These are phyloP conservation scores for Sminthopsis crassicaudata DNA, from an alignment of 2,113 vertebrate genomes.

Conservation along the genomic window DNA sequence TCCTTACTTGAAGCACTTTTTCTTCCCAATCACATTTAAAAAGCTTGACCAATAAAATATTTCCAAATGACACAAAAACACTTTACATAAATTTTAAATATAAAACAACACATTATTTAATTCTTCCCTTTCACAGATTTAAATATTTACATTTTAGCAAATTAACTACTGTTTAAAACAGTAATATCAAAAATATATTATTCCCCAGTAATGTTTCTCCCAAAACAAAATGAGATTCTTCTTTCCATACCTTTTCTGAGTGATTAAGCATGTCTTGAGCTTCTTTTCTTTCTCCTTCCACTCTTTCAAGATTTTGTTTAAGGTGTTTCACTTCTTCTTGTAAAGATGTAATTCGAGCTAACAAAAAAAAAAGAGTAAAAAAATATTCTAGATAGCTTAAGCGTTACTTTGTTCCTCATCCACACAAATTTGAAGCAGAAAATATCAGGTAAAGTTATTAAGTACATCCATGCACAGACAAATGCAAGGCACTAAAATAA, in stretches of 20 bases:
- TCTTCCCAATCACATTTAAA: neutral
- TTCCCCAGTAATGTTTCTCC: slow-evolving; percentile 12
- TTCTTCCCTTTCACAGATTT: slow-evolving; percentile 32
- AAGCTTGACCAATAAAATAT: neutral
- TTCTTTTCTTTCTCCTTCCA: slow-evolving; percentile 94
- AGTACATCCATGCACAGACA: neutral
- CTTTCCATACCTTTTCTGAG: slow-evolving; percentile 92
- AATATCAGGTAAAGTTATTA: slow-evolving; percentile 15
- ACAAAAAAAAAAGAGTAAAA: slow-evolving; percentile 50
- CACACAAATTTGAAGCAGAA: slow-evolving; percentile 2
- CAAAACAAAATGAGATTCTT: neutral
- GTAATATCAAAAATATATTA: neutral
- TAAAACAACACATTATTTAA: neutral
- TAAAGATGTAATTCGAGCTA: slow-evolving; percentile 92
- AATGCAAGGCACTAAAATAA: neutral
- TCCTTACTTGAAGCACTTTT: neutral
- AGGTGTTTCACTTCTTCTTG: slow-evolving; percentile 95
- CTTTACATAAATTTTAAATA: neutral
- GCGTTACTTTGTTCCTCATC: slow-evolving; percentile 2
- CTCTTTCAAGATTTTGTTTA: slow-evolving; percentile 92
- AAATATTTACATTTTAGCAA: slow-evolving; percentile 58
- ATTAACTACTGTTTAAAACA: slow-evolving; percentile 46
- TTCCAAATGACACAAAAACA: neutral
- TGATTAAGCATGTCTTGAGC: slow-evolving; percentile 94
- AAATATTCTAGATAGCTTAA: slow-evolving; percentile 36